A percentile compares a stretch with the other conserved stretches of the same genome.
Conservation (phyloP, 2,113 vertebrate genomes). For the Chloropsis hardwickii region DNA sequence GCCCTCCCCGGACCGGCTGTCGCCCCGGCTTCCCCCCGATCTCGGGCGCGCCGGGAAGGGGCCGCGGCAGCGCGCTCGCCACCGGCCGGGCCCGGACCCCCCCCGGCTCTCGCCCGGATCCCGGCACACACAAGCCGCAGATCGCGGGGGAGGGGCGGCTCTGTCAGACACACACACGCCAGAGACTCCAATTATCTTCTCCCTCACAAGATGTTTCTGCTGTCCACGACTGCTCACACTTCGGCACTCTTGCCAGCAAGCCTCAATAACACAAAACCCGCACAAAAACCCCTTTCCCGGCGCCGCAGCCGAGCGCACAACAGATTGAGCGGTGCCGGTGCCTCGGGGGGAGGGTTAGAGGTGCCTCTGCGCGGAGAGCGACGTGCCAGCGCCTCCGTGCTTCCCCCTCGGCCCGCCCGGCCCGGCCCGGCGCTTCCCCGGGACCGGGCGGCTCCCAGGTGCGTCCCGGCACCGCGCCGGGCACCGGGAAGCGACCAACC, state of each 20-base stretch:
- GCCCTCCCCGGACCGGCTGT: not conserved
- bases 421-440: not conserved
- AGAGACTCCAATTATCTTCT: conserved; percentile 82
- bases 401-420: not conserved
- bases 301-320: conserved; percentile 76
- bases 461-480: conserved; percentile 14
- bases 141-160: conserved; percentile 58
- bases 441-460: not conserved
- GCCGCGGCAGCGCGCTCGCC: not conserved
- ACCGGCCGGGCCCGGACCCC: not conserved
- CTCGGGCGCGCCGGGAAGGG: not conserved
- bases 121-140: conserved; percentile 32
- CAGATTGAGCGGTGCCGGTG: conserved; percentile 79
- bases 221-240: conserved; percentile 83
- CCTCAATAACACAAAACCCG: conserved; percentile 68
- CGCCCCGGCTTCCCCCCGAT: not conserved
- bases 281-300: conserved; percentile 64
- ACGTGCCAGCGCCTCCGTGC: conserved; percentile 55
- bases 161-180: conserved; percentile 68
- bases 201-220: conserved; percentile 82
- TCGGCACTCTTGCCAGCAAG: conserved; percentile 82
- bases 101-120: conserved; percentile 6
- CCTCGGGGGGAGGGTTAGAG: conserved; percentile 72
- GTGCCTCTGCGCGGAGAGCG: conserved; percentile 55
- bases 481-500: conserved; percentile 81